Evolutionary conservation across 2,888 invertebrate genomes (phyloP).

Genomic region (Drosophila setosimentum): DNA sequence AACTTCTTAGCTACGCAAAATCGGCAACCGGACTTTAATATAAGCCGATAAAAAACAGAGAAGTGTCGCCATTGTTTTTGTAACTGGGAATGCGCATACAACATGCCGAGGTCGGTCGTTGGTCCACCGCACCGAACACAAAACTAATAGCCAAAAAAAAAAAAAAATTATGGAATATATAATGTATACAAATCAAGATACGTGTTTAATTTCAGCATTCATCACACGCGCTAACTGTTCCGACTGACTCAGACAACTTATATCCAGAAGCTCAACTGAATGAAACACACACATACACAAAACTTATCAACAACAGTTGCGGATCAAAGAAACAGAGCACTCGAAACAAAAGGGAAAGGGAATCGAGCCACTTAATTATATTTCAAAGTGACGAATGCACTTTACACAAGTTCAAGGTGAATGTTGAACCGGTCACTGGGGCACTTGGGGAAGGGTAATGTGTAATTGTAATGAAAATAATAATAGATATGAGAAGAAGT

Average conservation of each 20-base stretch:
- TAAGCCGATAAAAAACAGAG: slow-evolving; percentile 19
- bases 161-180: slow-evolving; percentile 21
- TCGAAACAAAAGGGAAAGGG: slow-evolving; percentile 58
- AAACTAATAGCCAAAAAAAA: slow-evolving; percentile 11
- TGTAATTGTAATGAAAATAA: slow-evolving; percentile 18
- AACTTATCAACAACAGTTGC: slow-evolving; percentile 26
- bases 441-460: slow-evolving; percentile 13
- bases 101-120: slow-evolving; percentile 75
- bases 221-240: slow-evolving; percentile 50
- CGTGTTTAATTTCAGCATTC: slow-evolving; percentile 52
- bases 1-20: slow-evolving; percentile 57
- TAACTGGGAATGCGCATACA: slow-evolving; percentile 44
- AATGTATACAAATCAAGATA: slow-evolving; percentile 29
- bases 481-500: slow-evolving; percentile 13
- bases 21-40: slow-evolving; percentile 50
- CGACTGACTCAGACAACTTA: slow-evolving; percentile 41
- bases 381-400: slow-evolving; percentile 29
- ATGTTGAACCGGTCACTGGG: slow-evolving; percentile 6
- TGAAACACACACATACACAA: slow-evolving; percentile 29
- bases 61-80: slow-evolving; percentile 39
- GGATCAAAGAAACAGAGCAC: slow-evolving; percentile 17
- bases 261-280: slow-evolving; percentile 42
- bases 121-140: slow-evolving; percentile 51
- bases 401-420: slow-evolving; percentile 67
- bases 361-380: slow-evolving; percentile 25